Evolutionary conservation across 1,140 invertebrate species (phyloP).

Genomic region (Tetragonula clypearis): DNA sequence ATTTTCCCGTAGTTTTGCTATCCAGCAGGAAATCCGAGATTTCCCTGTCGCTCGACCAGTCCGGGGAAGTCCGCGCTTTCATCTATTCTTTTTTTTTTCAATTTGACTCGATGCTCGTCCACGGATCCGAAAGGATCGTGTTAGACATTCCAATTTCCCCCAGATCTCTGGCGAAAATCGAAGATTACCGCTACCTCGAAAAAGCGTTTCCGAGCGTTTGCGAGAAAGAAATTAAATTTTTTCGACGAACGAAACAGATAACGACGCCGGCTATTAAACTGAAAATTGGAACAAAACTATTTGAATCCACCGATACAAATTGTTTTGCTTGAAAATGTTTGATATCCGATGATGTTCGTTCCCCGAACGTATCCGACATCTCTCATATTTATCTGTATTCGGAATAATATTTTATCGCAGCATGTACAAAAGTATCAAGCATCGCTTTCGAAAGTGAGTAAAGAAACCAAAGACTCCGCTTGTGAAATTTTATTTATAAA

Average conservation of each 20-base stretch:
- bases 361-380: too few species aligned
- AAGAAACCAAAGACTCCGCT: too few species aligned
- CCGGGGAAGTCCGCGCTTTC: not conserved
- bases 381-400: too few species aligned
- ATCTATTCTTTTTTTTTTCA: conserved; percentile 18
- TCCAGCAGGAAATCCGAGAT: not conserved
- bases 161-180: not conserved
- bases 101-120: not conserved
- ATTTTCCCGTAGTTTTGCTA: not conserved
- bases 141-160: conserved; percentile 1
- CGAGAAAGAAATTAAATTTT: not conserved
- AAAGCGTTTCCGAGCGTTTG: not conserved
- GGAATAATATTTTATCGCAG: too few species aligned
- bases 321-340: not conserved
- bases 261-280: not conserved
- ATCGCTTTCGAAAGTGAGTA: too few species aligned
- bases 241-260: not conserved
- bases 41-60: not conserved
- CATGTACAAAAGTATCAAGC: too few species aligned
- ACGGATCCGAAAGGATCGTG: not conserved
- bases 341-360: too few species aligned
- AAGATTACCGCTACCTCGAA: not conserved
- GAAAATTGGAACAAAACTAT: not conserved
- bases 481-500: too few species aligned
- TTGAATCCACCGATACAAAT: too few species aligned